phyloP scores from a whole-genome alignment of 64 coral and sea anemone genomes.

The Montipora cactus region DNA sequence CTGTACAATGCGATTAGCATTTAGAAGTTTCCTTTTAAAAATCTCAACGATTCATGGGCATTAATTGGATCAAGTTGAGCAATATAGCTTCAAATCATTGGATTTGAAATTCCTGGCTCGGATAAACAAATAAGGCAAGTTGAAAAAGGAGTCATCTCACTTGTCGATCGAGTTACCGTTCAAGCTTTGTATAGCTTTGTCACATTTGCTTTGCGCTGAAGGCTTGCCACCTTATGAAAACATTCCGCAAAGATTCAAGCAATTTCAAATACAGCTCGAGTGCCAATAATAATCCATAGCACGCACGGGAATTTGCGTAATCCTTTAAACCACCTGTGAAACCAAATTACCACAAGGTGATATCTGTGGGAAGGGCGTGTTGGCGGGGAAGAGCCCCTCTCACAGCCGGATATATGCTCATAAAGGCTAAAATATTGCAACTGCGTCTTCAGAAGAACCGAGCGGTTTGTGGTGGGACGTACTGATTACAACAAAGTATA shows the following conservation, averaged over 20 bases:
- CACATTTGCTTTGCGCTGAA: not conserved
- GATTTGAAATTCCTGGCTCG: slow-evolving; percentile 16
- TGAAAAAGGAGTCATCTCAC: not conserved
- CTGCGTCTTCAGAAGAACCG: not conserved
- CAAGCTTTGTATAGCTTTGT: not conserved
- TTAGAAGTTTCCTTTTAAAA: not conserved
- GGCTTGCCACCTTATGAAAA: not conserved
- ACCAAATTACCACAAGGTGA: not conserved
- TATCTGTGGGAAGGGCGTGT: not conserved
- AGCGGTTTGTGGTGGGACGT: not conserved
- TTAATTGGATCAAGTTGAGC: not conserved
- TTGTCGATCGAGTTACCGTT: not conserved
- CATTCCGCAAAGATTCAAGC: not conserved
- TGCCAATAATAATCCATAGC: not conserved
- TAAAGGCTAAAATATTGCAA: not conserved
- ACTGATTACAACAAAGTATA: not conserved
- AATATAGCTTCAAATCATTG: not conserved
- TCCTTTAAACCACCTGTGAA: slow-evolving; percentile 31
- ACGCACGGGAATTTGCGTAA: slow-evolving; percentile 24
- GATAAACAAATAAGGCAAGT: not conserved
- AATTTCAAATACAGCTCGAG: not conserved
- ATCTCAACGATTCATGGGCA: not conserved
- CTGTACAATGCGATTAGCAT: not conserved
- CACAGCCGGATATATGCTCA: slow-evolving; percentile 8
- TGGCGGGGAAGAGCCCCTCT: not conserved